Conservation (phyloP, 2,113 vertebrate genomes). For the Genyomyrus donnyi region DNA sequence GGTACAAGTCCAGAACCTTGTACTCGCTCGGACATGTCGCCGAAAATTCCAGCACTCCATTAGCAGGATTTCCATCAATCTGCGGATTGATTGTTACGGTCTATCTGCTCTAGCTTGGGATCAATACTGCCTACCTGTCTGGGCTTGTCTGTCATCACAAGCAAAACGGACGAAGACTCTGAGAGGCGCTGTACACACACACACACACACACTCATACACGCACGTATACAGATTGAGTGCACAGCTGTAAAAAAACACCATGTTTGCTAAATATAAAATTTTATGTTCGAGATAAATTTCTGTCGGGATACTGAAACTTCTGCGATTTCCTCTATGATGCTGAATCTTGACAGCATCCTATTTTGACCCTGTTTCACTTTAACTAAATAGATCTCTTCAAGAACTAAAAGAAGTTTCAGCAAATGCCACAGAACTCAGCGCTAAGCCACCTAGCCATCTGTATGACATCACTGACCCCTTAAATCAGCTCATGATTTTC, state of each 20-base stretch:
- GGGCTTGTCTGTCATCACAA: slow-evolving; percentile 21
- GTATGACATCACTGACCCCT: not conserved
- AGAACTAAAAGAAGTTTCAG: not conserved
- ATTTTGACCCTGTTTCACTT: not conserved
- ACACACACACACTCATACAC: too few species aligned
- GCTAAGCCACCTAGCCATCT: not conserved
- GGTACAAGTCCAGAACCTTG: slow-evolving; percentile 6
- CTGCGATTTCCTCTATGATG: not conserved
- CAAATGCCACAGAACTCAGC: not conserved
- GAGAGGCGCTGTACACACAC: not conserved
- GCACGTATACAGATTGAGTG: not conserved
- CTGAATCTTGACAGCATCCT: not conserved
- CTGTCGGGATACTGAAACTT: not conserved
- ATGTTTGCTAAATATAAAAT: not conserved
- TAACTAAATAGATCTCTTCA: not conserved
- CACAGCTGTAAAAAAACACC: not conserved
- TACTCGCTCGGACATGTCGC: slow-evolving; percentile 45
- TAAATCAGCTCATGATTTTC: not conserved
- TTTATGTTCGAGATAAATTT: not conserved
- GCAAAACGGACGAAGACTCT: slow-evolving; percentile 2
- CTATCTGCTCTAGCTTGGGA: slow-evolving; percentile 18
- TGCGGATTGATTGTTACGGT: slow-evolving; percentile 28
- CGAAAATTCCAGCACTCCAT: slow-evolving; percentile 43
- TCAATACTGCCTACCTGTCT: slow-evolving; percentile 37
- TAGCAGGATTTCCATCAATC: slow-evolving; percentile 27